Evolutionary conservation across 2,797 vertebrate genomes (phyloP).

Genomic region (Cuculus canorus): DNA sequence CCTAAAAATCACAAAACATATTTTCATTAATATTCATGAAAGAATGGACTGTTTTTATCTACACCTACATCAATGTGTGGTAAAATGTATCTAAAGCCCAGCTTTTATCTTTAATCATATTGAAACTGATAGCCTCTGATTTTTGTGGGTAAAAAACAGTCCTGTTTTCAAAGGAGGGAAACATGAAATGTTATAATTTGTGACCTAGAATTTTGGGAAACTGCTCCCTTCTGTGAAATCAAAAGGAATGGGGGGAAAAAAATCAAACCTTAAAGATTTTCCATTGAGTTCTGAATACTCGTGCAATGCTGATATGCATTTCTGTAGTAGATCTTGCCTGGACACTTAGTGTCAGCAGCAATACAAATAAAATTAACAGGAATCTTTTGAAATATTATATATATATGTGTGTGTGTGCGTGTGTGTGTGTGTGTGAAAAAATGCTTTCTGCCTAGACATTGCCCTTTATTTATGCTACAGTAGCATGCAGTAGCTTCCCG

Average conservation of each 20-base stretch:
- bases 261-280: neutral
- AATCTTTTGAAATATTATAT: neutral
- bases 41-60: slow-evolving; percentile 50
- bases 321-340: neutral
- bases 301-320: neutral
- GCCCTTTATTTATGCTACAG: neutral
- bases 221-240: neutral
- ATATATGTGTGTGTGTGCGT: no score
- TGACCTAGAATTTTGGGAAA: slow-evolving; percentile 36
- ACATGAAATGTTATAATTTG: slow-evolving; percentile 8
- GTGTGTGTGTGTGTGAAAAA: neutral
- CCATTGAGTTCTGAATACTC: neutral
- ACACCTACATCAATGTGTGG: slow-evolving; percentile 44
- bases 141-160: neutral
- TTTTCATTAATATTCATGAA: slow-evolving; percentile 71
- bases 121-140: neutral
- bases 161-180: slow-evolving; percentile 25
- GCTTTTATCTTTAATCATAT: slow-evolving; percentile 31
- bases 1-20: slow-evolving; percentile 54
- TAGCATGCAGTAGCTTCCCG: neutral
- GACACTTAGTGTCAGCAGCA: neutral
- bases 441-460: neutral
- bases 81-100: slow-evolving; percentile 21
- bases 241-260: neutral
- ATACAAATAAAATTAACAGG: neutral